Evolutionary conservation across 2,113 vertebrate species (phyloP).

Genomic region (Serilophus lunatus): DNA sequence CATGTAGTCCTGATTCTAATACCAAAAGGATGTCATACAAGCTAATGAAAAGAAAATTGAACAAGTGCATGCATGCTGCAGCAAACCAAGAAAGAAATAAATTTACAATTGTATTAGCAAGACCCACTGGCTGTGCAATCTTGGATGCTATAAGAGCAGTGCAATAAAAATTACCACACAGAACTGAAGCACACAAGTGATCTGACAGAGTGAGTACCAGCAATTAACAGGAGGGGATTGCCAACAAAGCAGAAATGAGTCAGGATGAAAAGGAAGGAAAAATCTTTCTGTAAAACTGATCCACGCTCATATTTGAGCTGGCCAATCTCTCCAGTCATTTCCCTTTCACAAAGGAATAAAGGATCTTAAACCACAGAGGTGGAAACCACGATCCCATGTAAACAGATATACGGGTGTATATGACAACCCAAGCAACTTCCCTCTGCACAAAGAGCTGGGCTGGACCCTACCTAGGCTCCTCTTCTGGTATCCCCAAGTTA

Average conservation of each 20-base stretch:
- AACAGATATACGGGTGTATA: neutral
- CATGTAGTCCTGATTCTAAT: neutral
- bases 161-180: neutral
- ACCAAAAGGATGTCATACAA: slow-evolving; percentile 11
- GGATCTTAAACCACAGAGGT: accelerated
- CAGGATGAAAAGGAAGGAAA: neutral
- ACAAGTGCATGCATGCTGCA: neutral
- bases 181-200: neutral
- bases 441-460: neutral
- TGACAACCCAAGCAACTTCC: neutral
- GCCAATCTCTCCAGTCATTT: neutral
- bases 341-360: neutral
- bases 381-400: neutral
- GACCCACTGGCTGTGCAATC: neutral
- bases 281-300: neutral
- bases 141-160: neutral
- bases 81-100: slow-evolving; percentile 21
- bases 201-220: neutral
- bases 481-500: neutral
- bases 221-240: neutral
- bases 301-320: neutral
- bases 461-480: neutral
- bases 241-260: neutral
- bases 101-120: slow-evolving; percentile 18
- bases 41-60: slow-evolving; percentile 45